A percentile compares a stretch with the other conserved stretches of the same genome.
Conservation (phyloP, 2,888 invertebrate genomes). For the Tribolium freemani region DNA sequence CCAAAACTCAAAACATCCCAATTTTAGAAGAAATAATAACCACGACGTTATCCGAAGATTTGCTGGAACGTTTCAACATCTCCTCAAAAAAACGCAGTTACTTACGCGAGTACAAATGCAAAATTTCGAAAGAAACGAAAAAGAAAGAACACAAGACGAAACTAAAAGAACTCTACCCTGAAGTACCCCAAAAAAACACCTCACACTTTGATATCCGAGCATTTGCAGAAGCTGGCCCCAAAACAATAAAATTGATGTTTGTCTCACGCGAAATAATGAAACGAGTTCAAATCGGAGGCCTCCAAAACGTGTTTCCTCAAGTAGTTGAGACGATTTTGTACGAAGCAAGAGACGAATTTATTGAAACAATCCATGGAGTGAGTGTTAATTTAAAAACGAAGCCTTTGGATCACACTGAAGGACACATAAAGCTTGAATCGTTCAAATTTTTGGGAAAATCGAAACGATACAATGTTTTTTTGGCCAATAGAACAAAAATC, state of each 20-base stretch:
- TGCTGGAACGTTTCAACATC: slow-evolving; percentile 60
- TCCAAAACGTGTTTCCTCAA: slow-evolving; percentile 72
- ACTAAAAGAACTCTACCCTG: slow-evolving; percentile 60
- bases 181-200: slow-evolving; percentile 56
- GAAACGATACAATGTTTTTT: slow-evolving; percentile 72
- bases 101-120: slow-evolving; percentile 58
- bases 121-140: slow-evolving; percentile 58
- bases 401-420: slow-evolving; percentile 71
- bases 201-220: slow-evolving; percentile 70
- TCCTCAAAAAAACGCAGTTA: slow-evolving; percentile 55
- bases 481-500: slow-evolving; percentile 72
- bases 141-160: slow-evolving; percentile 56
- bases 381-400: slow-evolving; percentile 77
- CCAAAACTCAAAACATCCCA: slow-evolving; percentile 38
- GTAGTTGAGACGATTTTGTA: slow-evolving; percentile 71
- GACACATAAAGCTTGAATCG: slow-evolving; percentile 69
- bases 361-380: slow-evolving; percentile 73
- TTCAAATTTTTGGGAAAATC: slow-evolving; percentile 77
- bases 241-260: slow-evolving; percentile 74
- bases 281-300: slow-evolving; percentile 71
- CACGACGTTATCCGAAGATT: slow-evolving; percentile 58
- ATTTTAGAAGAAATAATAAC: slow-evolving; percentile 56
- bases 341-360: slow-evolving; percentile 74
- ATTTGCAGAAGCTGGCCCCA: slow-evolving; percentile 72
- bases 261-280: slow-evolving; percentile 75